These are phyloP conservation scores for Xestobium rufovillosum DNA, from an alignment of 2,888 invertebrate species.

Conservation along the genomic window DNA sequence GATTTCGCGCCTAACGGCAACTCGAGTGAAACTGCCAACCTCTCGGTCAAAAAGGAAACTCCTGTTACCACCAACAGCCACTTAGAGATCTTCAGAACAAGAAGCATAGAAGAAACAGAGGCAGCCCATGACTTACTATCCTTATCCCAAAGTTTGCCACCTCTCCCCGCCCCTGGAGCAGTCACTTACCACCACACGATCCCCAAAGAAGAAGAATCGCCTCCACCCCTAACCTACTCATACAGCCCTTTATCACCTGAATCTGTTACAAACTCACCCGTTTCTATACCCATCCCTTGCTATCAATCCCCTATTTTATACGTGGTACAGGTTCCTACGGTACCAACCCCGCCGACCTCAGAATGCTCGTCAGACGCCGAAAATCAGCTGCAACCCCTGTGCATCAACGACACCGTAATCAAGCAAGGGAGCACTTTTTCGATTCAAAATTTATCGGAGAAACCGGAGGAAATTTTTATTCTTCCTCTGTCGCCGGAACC, in stretches of 20 bases:
- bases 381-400: conserved; percentile 48
- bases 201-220: conserved; percentile 38
- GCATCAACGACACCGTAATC: no score
- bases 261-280: conserved; percentile 19
- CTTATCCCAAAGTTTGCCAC: conserved; percentile 69
- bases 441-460: conserved; percentile 22
- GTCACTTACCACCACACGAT: conserved; percentile 55
- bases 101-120: conserved; percentile 77
- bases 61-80: conserved; percentile 18
- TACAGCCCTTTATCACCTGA: conserved; percentile 35
- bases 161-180: conserved; percentile 62
- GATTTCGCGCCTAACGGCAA: conserved; percentile 32
- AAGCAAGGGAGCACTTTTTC: conserved; percentile 12
- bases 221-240: conserved; percentile 29
- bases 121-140: conserved; percentile 78
- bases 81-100: conserved; percentile 33
- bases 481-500: conserved; percentile 46
- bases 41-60: conserved; percentile 17
- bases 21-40: conserved; percentile 19
- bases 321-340: conserved; percentile 41
- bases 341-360: conserved; percentile 61
- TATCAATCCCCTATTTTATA: conserved; percentile 38
- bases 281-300: conserved; percentile 24
- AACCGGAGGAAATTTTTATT: conserved; percentile 38
- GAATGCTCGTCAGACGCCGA: conserved; percentile 68